phyloP scores from a whole-genome alignment of 2,888 invertebrate species.

The Choristoneura rosaceana region DNA sequence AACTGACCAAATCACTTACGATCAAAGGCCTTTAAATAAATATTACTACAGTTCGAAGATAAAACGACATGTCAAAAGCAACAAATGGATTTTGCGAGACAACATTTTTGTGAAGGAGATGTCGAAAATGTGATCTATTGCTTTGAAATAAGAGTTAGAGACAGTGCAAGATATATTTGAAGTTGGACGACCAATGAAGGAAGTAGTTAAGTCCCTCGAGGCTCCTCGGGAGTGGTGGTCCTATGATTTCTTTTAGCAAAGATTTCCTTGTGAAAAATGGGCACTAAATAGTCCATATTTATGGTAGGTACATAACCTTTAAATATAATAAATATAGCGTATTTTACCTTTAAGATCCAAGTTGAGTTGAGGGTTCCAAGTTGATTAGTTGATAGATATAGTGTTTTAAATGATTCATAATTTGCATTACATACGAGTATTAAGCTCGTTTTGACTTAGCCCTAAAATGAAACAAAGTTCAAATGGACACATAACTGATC shows the following conservation, averaged over 20 bases:
- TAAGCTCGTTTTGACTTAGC: too few relatives aligned
- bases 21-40: conserved; percentile 41
- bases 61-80: conserved; percentile 70
- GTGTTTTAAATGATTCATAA: too few relatives aligned
- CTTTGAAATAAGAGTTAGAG: conserved; percentile 58
- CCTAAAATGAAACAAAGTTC: too few relatives aligned
- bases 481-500: too few relatives aligned
- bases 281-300: background rate
- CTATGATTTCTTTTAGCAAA: conserved; percentile 26
- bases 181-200: conserved; percentile 57
- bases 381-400: background rate
- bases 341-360: too few relatives aligned
- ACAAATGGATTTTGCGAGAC: conserved; percentile 60
- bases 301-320: too few relatives aligned
- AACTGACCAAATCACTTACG: conserved; percentile 23
- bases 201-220: conserved; percentile 6
- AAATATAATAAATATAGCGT: background rate
- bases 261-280: background rate
- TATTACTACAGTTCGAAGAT: conserved; percentile 52
- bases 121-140: conserved; percentile 49
- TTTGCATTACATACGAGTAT: too few relatives aligned
- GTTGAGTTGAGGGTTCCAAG: too few relatives aligned
- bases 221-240: background rate
- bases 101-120: conserved; percentile 42
- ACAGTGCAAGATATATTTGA: conserved; percentile 53